Evolutionary conservation across 2,113 vertebrate genomes (phyloP), one percentile per base, ranked within the genome.

Genomic region (Anas platyrhynchos): DNA sequence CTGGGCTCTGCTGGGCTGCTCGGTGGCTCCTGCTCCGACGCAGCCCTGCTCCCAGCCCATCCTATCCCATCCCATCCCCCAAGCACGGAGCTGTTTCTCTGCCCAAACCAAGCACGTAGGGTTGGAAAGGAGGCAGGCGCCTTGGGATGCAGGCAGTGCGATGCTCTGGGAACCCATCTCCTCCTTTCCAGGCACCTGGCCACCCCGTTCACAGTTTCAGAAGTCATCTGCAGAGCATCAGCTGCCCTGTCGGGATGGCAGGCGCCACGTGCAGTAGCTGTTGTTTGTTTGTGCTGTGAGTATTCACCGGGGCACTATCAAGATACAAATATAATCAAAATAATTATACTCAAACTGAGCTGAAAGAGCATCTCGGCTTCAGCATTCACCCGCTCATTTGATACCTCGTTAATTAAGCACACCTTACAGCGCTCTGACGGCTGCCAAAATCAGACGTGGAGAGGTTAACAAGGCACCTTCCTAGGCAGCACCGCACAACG

Each of bases 271-370:
- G 63, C 15, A 4, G 61, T 0, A 87, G 74, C 61, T 73, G 15
- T 41, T 41, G 41, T 41, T 41, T 41, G 41, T 43, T 65, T 36
- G 75, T 50, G 68, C 36, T 72, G 16, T 31, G 27, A 63, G 46
- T 32, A 54, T 50, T 73, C 93, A 84, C 59, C 2, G 16, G 67
- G 83, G 87, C 84, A 18, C 74, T 13, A 20, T 68, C 56, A 34
- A 68, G 71, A 59, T 36, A 93, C 84, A 94, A 36, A 82, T 9
- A 85, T 32, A 65, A 94, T 52, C 80, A 78, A 77, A 94, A 83
- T 32, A 67, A 81, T 36, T 63, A 68, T 65, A 67, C 50, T 50
- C 59, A 44, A 69, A 82, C 44, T 9, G 85, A 89, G 88, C 78
- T 76, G 82, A 38, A 80, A 44, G 74, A 86, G 58, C 58, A 38